phyloP scores from a whole-genome alignment of 2,113 vertebrate species.

The Petrocephalus microphthalmus region DNA sequence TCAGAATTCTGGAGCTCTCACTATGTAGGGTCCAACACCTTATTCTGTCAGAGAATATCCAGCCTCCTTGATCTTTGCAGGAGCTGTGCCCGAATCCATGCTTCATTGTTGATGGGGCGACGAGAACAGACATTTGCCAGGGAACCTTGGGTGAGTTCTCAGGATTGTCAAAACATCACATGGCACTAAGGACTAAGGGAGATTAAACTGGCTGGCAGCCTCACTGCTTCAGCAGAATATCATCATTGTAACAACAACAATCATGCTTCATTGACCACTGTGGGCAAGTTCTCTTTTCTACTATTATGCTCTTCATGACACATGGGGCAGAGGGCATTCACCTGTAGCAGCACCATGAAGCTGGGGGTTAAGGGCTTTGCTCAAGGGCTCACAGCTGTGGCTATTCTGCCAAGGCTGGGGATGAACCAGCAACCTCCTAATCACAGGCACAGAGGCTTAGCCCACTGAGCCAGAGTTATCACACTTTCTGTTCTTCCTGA shows the following conservation, averaged over 20 bases:
- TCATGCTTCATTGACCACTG: too few relatives aligned
- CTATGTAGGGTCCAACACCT: not conserved
- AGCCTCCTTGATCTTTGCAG: constrained; percentile 28
- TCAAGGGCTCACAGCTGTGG: too few relatives aligned
- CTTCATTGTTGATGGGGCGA: constrained; percentile 58
- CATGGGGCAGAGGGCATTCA: too few relatives aligned
- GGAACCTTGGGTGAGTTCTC: constrained; percentile 57
- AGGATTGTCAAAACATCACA: too few relatives aligned
- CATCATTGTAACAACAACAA: not conserved
- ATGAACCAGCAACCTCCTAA: too few relatives aligned
- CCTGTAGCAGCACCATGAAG: too few relatives aligned
- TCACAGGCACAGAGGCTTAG: too few relatives aligned
- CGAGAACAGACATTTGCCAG: constrained; percentile 62
- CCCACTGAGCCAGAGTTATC: too few relatives aligned
- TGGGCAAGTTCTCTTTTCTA: too few relatives aligned
- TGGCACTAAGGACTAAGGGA: not conserved
- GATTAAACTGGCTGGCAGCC: not conserved
- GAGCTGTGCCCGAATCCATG: constrained; percentile 56
- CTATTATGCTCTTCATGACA: too few relatives aligned
- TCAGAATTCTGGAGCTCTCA: not conserved
- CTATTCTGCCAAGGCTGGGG: too few relatives aligned
- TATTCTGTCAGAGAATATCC: not conserved
- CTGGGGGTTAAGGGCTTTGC: too few relatives aligned
- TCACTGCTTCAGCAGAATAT: not conserved
- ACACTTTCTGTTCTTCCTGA: not conserved